Evolutionary conservation across 1,140 invertebrate species (phyloP).

Genomic region (Orchestia grillus): DNA sequence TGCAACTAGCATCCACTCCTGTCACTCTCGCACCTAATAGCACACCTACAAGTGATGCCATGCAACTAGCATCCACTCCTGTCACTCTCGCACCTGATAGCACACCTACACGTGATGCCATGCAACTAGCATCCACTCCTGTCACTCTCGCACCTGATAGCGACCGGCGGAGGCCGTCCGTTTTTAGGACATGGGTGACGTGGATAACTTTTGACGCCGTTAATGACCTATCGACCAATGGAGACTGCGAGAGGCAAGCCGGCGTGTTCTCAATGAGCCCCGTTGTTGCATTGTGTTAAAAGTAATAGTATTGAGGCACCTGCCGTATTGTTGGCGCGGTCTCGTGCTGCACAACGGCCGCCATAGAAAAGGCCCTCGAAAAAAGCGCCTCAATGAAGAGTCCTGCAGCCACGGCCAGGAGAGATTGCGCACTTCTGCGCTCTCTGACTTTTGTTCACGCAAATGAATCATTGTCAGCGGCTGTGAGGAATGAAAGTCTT

Average conservation of each 20-base stretch:
- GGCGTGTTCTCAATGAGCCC: conserved; percentile 28
- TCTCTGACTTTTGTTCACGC: conserved; percentile 22
- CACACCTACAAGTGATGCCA: too few species aligned
- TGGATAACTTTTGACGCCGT: conserved; percentile 43
- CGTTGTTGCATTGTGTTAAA: conserved; percentile 56
- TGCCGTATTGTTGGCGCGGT: conserved; percentile 42
- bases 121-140: not conserved
- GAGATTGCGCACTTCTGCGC: conserved; percentile 35
- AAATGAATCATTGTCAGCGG: conserved; percentile 34
- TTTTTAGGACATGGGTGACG: conserved; percentile 39
- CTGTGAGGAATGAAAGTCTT: conserved; percentile 36
- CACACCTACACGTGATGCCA: too few species aligned
- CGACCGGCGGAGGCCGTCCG: not conserved
- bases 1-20: too few species aligned
- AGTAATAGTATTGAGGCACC: conserved; percentile 56
- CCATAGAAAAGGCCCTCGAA: not conserved
- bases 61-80: too few species aligned
- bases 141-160: not conserved
- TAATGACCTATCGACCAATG: conserved; percentile 56
- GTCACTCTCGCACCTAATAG: too few species aligned
- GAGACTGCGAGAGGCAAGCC: not conserved
- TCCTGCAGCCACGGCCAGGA: conserved; percentile 13
- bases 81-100: too few species aligned
- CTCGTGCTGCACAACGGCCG: conserved; percentile 35
- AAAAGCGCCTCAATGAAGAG: conserved; percentile 12